These are phyloP conservation scores for Gymnobelideus leadbeateri DNA, from an alignment of 2,113 vertebrate species.

Conservation along the genomic window DNA sequence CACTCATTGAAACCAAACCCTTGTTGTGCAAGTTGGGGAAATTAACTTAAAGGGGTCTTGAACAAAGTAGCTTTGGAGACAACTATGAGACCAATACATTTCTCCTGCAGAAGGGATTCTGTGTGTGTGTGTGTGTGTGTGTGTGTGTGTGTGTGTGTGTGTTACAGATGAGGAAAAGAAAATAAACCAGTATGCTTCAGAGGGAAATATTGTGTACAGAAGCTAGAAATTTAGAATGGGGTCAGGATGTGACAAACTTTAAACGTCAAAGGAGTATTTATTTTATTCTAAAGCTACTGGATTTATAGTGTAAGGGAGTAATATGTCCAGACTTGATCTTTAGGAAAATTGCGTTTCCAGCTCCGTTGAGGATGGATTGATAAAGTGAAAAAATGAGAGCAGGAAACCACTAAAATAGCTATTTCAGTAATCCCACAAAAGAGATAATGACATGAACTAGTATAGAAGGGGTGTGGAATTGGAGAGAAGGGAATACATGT, in stretches of 20 bases:
- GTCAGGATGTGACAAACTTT: not conserved
- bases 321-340: not conserved
- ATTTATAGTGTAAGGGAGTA: not conserved
- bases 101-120: not conserved
- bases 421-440: not conserved
- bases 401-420: not conserved
- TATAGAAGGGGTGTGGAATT: not conserved
- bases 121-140: too few species aligned
- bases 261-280: not conserved
- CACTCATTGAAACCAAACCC: not conserved
- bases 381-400: not conserved
- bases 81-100: not conserved
- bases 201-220: not conserved
- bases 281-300: not conserved
- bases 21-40: not conserved
- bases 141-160: too few species aligned
- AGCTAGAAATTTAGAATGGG: not conserved
- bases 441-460: not conserved
- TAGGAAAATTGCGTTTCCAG: not conserved
- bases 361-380: not conserved
- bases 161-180: not conserved
- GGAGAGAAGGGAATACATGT: constrained; percentile 4
- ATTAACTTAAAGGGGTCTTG: not conserved
- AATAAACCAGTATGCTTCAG: not conserved
- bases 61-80: not conserved